Conservation (phyloP, 64 coral and sea anemone genomes). For the Orbicella faveolata region DNA sequence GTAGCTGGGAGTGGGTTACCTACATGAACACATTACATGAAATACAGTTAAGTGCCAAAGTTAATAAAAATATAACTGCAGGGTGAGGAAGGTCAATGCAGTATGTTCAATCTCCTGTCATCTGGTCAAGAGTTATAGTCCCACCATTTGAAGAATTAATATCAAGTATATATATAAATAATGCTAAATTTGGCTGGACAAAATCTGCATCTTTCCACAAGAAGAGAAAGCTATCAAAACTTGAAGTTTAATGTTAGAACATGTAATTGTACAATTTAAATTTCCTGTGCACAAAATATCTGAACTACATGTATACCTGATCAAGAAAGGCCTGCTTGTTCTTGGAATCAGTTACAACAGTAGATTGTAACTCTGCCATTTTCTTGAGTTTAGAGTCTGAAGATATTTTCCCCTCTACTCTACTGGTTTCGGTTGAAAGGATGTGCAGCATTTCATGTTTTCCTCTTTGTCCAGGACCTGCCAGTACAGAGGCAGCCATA, state of each 20-base stretch:
- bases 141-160: too few species aligned
- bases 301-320: constrained; percentile 62
- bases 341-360: constrained; percentile 93
- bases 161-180: too few species aligned
- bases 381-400: constrained; percentile 98
- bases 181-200: too few species aligned
- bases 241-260: too few species aligned
- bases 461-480: constrained; percentile 56
- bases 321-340: constrained; percentile 92
- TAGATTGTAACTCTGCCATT: constrained; percentile 97
- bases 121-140: too few species aligned
- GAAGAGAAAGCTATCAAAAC: too few species aligned
- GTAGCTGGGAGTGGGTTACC: too few species aligned
- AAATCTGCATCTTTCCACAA: too few species aligned
- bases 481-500: constrained; percentile 76
- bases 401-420: constrained; percentile 74
- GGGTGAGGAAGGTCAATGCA: too few species aligned
- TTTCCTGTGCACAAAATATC: background rate
- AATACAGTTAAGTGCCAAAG: background rate
- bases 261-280: too few species aligned
- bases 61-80: too few species aligned
- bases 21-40: background rate
- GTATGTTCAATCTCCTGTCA: too few species aligned
- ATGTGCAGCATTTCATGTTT: constrained; percentile 85
- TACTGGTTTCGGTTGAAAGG: constrained; percentile 44